Percentiles rank a stretch among this genome's conserved stretches.
These are phyloP conservation scores for Paratrypauchen microcephalus DNA, from an alignment of 2,797 vertebrate genomes.

Conservation along the genomic window DNA sequence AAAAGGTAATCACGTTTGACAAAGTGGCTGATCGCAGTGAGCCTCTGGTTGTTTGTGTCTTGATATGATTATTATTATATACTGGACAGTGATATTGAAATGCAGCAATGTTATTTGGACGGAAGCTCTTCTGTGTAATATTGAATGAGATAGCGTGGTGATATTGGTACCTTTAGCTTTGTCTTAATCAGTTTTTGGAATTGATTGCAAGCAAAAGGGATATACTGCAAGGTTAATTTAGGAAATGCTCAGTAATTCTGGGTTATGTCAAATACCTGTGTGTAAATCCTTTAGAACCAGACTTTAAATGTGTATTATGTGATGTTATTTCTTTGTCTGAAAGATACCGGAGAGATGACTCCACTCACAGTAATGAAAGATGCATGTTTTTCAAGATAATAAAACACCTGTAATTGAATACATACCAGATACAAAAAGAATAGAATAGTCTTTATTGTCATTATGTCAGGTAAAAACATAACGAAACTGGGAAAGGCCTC, in stretches of 20 bases:
- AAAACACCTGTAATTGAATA: too few relatives aligned
- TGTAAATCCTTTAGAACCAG: background rate
- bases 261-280: background rate
- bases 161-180: background rate
- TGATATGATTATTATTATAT: background rate
- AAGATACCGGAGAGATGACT: too few relatives aligned
- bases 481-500: too few relatives aligned
- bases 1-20: conserved; percentile 7
- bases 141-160: background rate
- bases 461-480: too few relatives aligned
- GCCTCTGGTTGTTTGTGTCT: conserved; percentile 1
- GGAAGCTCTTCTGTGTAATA: background rate
- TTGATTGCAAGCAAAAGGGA: background rate
- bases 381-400: too few relatives aligned
- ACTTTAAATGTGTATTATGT: too few relatives aligned
- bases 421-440: too few relatives aligned
- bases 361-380: too few relatives aligned
- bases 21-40: conserved; percentile 3
- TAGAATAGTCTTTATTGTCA: too few relatives aligned
- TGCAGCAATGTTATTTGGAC: background rate
- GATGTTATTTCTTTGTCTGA: too few relatives aligned
- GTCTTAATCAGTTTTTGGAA: background rate
- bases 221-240: background rate
- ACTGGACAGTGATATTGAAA: conserved; percentile 5
- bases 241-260: background rate